A percentile compares a stretch with the other conserved stretches of the same genome.
These are phyloP conservation scores for Sorex fumeus DNA, from an alignment of 2,113 vertebrate species.

Conservation along the genomic window DNA sequence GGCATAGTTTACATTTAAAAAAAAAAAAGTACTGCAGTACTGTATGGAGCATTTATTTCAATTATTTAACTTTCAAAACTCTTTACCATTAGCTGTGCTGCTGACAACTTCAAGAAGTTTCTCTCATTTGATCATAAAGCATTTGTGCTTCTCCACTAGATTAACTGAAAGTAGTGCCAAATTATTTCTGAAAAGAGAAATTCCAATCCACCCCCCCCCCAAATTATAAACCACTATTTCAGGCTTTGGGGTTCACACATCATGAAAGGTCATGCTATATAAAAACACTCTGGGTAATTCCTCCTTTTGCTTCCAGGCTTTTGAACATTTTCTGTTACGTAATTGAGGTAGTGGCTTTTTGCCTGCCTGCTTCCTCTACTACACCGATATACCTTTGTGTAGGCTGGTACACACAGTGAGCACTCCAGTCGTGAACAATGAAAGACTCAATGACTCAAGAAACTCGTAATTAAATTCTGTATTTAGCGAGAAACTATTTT, in stretches of 20 bases:
- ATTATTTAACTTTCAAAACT: conserved; percentile 1
- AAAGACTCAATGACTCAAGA: not conserved
- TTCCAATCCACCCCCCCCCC: not conserved
- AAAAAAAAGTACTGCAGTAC: not conserved
- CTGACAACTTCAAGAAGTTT: not conserved
- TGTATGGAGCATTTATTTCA: not conserved
- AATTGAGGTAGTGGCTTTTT: not conserved
- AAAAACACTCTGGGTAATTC: not conserved
- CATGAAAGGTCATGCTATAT: not conserved
- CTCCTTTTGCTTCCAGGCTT: not conserved
- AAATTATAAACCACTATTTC: not conserved
- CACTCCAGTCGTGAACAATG: not conserved
- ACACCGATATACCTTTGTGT: not conserved
- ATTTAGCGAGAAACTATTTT: conserved; percentile 24
- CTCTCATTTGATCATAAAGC: not conserved
- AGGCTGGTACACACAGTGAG: not conserved
- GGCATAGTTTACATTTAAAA: conserved; percentile 26
- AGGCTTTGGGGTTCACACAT: not conserved
- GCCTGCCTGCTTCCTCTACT: conserved; percentile 4
- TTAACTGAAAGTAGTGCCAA: not conserved
- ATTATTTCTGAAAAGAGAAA: conserved; percentile 27
- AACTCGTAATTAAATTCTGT: not conserved
- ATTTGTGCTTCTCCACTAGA: not conserved
- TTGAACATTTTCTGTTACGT: conserved; percentile 16
- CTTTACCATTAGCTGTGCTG: not conserved